Conservation (phyloP, 2,888 invertebrate genomes). For the Linnaemya tessellans region DNA sequence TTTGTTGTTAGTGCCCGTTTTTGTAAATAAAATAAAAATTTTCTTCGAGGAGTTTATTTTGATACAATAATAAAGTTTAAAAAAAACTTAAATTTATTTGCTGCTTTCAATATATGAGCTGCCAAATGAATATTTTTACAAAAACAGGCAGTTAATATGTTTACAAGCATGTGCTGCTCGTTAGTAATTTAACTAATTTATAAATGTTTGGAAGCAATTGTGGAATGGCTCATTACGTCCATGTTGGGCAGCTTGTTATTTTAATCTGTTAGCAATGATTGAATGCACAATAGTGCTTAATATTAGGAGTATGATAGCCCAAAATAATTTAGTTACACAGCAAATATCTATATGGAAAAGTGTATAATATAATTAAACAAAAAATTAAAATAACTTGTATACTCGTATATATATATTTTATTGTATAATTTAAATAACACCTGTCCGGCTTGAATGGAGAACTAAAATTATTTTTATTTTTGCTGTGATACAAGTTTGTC, state of each 20-base stretch:
- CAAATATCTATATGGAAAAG: constrained; percentile 5
- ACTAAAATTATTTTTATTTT: neutral
- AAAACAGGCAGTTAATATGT: constrained; percentile 21
- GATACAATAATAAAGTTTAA: too few species aligned
- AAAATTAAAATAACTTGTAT: neutral
- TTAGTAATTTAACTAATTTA: constrained; percentile 14
- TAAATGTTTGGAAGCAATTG: constrained; percentile 23
- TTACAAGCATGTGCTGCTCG: neutral
- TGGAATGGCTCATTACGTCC: constrained; percentile 50
- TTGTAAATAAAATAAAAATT: too few species aligned
- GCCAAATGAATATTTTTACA: too few species aligned
- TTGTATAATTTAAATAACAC: constrained; percentile 22
- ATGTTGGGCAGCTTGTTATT: constrained; percentile 35
- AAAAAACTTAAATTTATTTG: too few species aligned
- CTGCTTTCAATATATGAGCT: too few species aligned
- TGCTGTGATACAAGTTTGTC: constrained; percentile 3
- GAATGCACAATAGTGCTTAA: constrained; percentile 25
- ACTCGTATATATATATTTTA: too few species aligned
- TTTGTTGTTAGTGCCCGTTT: too few species aligned
- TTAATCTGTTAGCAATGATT: constrained; percentile 42
- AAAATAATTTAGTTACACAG: neutral
- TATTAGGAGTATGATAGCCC: too few species aligned
- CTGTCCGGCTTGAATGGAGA: neutral
- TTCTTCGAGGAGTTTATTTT: too few species aligned
- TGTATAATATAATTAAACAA: neutral